Conservation (phyloP, 2,113 vertebrate species). For the Nothocercus julius region DNA sequence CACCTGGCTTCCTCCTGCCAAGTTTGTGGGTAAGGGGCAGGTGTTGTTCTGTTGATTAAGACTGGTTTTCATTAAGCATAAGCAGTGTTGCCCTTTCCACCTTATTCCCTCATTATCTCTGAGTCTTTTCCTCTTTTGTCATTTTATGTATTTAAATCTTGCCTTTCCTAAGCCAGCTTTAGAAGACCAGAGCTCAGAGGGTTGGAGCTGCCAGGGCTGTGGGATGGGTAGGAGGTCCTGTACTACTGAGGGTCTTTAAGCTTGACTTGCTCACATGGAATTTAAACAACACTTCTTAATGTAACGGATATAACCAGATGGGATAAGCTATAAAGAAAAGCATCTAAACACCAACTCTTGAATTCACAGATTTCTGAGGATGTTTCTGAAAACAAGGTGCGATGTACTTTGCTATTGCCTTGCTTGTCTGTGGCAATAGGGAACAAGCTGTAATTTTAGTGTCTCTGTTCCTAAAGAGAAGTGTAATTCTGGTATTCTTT, state of each 20-base stretch:
- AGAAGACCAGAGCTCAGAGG: not conserved
- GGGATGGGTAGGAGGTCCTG: not conserved
- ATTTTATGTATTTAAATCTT: not conserved
- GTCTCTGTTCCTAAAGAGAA: not conserved
- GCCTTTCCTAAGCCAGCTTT: not conserved
- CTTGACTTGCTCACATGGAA: not conserved
- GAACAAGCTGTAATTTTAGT: not conserved
- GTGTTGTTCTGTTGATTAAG: not conserved
- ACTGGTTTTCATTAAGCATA: not conserved
- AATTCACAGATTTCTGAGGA: not conserved
- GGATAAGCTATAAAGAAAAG: not conserved
- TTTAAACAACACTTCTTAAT: not conserved
- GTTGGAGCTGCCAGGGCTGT: not conserved
- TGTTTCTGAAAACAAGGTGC: not conserved
- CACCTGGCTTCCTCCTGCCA: rapidly evolving
- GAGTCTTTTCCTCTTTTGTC: not conserved
- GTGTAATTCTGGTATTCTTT: not conserved
- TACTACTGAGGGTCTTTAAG: not conserved
- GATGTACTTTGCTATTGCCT: not conserved
- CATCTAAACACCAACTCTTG: not conserved
- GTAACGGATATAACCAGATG: not conserved
- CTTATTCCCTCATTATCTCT: not conserved
- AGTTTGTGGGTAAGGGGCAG: not conserved
- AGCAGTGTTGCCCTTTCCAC: not conserved
- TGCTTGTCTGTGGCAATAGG: not conserved